Percentiles rank a stretch among this genome's conserved stretches.
These are phyloP conservation scores for Poeciliopsis retropinna DNA, from an alignment of 2,113 vertebrate species.

Conservation along the genomic window DNA sequence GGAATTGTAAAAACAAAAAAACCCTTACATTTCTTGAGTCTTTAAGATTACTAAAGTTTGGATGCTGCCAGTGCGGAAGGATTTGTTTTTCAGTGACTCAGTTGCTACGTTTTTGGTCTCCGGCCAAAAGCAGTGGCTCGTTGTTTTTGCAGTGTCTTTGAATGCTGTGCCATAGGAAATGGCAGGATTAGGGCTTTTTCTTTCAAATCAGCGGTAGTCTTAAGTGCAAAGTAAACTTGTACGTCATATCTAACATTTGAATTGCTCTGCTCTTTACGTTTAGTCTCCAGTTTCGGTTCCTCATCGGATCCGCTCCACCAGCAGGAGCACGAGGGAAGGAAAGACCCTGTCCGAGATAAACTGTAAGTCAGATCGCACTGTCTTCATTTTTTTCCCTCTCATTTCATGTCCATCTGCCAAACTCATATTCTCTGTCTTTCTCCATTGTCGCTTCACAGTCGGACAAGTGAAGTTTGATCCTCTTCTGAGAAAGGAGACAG, in stretches of 20 bases:
- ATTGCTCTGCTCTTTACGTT: slow-evolving; percentile 44
- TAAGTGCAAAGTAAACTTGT: slow-evolving; percentile 9
- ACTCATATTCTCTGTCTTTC: not conserved
- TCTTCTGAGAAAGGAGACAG: slow-evolving; percentile 94
- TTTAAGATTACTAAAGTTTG: not conserved
- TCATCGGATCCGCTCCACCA: slow-evolving; percentile 95
- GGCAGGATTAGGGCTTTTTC: slow-evolving; percentile 22
- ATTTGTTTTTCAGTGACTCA: slow-evolving; percentile 27
- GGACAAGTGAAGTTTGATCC: slow-evolving; percentile 97
- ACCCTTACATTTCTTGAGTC: not conserved
- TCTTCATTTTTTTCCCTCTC: not conserved
- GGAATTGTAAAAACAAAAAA: too few relatives aligned
- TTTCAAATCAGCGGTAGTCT: slow-evolving; percentile 23
- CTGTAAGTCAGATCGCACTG: slow-evolving; percentile 82
- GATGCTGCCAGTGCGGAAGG: not conserved
- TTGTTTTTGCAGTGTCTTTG: slow-evolving; percentile 61
- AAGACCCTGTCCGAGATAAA: slow-evolving; percentile 98
- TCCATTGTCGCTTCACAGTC: slow-evolving; percentile 42
- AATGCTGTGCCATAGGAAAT: slow-evolving; percentile 52
- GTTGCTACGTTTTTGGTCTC: slow-evolving; percentile 54
- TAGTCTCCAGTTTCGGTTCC: slow-evolving; percentile 93
- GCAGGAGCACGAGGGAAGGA: slow-evolving; percentile 93
- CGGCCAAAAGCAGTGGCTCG: slow-evolving; percentile 26
- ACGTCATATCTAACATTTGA: slow-evolving; percentile 16
- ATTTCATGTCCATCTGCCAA: too few relatives aligned